A percentile compares a stretch with the other conserved stretches of the same genome.
phyloP scores from a whole-genome alignment of 2,113 vertebrate genomes.

The Ptyas mucosa region DNA sequence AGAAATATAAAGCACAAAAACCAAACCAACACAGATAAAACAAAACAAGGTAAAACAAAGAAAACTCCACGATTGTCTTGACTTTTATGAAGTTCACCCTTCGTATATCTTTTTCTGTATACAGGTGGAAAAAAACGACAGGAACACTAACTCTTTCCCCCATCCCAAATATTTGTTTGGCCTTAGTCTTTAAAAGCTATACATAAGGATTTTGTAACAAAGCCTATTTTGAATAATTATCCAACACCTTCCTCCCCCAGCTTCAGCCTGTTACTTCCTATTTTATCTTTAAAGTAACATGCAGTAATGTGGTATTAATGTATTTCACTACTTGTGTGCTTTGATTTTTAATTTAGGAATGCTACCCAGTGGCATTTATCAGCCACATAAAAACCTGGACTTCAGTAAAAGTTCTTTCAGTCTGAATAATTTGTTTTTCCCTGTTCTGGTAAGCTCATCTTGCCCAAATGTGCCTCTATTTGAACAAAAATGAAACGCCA shows the following conservation, averaged over 20 bases:
- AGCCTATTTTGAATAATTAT: background rate
- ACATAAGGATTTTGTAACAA: background rate
- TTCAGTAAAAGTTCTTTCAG: background rate
- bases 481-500: background rate
- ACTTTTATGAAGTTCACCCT: background rate
- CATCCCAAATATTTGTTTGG: background rate
- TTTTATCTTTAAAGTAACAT: background rate
- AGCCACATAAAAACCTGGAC: background rate
- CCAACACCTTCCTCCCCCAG: background rate
- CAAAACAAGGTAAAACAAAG: background rate
- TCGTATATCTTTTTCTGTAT: background rate
- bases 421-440: background rate
- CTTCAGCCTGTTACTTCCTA: background rate
- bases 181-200: background rate
- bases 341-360: constrained; percentile 1
- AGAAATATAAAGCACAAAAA: background rate
- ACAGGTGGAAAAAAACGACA: background rate
- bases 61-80: background rate
- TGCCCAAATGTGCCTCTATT: background rate
- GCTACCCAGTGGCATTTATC: background rate
- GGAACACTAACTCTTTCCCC: background rate
- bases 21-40: background rate
- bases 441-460: accelerated
- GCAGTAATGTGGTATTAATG: background rate
- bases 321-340: background rate